phyloP scores from a whole-genome alignment of 2,113 vertebrate species.

The Gadus chalcogrammus region DNA sequence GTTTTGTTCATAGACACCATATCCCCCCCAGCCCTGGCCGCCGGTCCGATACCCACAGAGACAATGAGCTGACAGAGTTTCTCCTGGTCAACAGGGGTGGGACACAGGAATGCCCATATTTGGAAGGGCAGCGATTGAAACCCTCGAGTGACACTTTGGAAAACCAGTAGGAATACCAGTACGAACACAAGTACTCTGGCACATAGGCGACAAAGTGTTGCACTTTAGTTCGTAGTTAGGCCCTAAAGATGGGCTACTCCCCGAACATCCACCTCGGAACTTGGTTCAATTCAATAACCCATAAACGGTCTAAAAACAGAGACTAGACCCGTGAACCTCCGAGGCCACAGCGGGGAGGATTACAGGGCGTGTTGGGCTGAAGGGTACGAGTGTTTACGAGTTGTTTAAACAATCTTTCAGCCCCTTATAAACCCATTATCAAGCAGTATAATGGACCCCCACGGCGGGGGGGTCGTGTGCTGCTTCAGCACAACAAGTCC shows the following conservation, averaged over 20 bases:
- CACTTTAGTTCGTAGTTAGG: slow-evolving; percentile 51
- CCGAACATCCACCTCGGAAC: slow-evolving; percentile 3
- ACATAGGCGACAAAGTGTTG: slow-evolving; percentile 52
- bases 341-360: background rate
- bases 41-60: too few relatives aligned
- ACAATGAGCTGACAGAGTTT: background rate
- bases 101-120: slow-evolving; percentile 15
- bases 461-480: background rate
- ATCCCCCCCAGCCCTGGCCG: too few relatives aligned
- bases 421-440: slow-evolving; percentile 20
- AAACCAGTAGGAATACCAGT: slow-evolving; percentile 46
- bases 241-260: slow-evolving; percentile 22
- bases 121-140: slow-evolving; percentile 48
- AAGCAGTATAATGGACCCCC: background rate
- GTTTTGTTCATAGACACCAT: too few relatives aligned
- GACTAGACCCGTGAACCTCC: background rate
- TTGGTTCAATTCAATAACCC: background rate
- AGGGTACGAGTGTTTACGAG: slow-evolving; percentile 49
- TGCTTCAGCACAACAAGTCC: background rate
- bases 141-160: slow-evolving; percentile 33
- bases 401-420: slow-evolving; percentile 23
- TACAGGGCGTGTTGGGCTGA: slow-evolving; percentile 23
- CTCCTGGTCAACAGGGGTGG: slow-evolving; percentile 34
- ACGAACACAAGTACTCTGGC: slow-evolving; percentile 31
- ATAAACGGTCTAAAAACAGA: background rate